Percentiles rank a stretch among this genome's conserved stretches.
Conservation (phyloP, 2,113 vertebrate species). For the Aptenodytes patagonicus region DNA sequence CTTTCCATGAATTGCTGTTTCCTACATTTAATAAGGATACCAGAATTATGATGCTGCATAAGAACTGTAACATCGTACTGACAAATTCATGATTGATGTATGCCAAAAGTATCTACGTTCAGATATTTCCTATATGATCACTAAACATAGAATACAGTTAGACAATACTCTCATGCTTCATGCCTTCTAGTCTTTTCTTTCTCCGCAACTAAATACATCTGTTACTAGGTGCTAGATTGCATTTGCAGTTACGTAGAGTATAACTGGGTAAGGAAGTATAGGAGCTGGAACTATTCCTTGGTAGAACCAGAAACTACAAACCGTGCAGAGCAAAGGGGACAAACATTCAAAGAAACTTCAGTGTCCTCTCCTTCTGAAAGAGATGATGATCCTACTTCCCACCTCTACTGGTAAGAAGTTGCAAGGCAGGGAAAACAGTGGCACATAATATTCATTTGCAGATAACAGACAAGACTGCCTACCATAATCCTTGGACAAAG, state of each 20-base stretch:
- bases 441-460: neutral
- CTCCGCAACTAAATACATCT: neutral
- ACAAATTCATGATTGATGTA: neutral
- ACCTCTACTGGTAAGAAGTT: neutral
- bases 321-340: neutral
- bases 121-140: neutral
- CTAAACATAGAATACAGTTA: neutral
- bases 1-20: neutral
- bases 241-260: neutral
- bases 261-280: neutral
- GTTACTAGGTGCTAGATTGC: neutral
- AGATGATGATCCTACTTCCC: neutral
- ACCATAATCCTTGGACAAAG: neutral
- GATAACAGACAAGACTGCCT: neutral
- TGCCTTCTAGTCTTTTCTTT: neutral
- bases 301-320: neutral
- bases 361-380: neutral
- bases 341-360: neutral
- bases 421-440: neutral
- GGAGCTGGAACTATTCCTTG: neutral
- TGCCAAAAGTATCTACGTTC: neutral
- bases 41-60: neutral
- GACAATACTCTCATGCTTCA: neutral
- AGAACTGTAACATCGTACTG: neutral
- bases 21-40: neutral